Conservation (phyloP, 2,888 invertebrate species). For the Pammene fasciana region DNA sequence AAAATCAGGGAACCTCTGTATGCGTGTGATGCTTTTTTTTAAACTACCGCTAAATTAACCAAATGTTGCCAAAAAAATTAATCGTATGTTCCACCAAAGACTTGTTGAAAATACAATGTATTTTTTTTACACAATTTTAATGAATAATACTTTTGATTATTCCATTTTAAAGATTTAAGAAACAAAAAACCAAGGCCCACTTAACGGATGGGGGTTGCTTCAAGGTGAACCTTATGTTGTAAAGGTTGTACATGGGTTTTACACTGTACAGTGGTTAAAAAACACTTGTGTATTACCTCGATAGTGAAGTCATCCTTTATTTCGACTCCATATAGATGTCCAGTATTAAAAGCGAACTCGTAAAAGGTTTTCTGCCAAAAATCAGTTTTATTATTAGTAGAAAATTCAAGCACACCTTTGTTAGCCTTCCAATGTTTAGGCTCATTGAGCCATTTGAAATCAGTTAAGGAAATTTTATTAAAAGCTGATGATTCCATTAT, state of each 20-base stretch:
- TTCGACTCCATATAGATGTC: constrained; percentile 64
- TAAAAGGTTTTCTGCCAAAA: constrained; percentile 74
- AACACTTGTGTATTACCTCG: constrained; percentile 56
- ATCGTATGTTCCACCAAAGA: too few species aligned
- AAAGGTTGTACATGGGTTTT: too few species aligned
- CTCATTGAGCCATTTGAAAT: constrained; percentile 69
- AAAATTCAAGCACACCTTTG: constrained; percentile 53
- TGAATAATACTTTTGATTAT: too few species aligned
- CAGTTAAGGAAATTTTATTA: constrained; percentile 44
- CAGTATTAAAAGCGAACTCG: constrained; percentile 60
- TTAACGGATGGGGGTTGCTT: background rate
- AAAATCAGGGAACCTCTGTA: too few species aligned
- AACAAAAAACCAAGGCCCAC: background rate
- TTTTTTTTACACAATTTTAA: too few species aligned
- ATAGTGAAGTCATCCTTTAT: constrained; percentile 64
- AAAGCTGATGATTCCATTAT: constrained; percentile 43
- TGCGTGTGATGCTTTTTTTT: too few species aligned
- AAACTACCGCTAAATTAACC: too few species aligned
- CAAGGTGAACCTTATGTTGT: background rate
- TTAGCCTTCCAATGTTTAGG: constrained; percentile 59
- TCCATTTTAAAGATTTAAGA: too few species aligned
- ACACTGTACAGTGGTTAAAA: too few species aligned
- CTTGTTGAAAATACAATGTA: too few species aligned
- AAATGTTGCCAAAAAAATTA: too few species aligned
- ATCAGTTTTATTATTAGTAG: constrained; percentile 65